Percentiles rank a stretch among this genome's conserved stretches.
phyloP scores from a whole-genome alignment of 2,113 vertebrate species.

The Lophura nycthemera region DNA sequence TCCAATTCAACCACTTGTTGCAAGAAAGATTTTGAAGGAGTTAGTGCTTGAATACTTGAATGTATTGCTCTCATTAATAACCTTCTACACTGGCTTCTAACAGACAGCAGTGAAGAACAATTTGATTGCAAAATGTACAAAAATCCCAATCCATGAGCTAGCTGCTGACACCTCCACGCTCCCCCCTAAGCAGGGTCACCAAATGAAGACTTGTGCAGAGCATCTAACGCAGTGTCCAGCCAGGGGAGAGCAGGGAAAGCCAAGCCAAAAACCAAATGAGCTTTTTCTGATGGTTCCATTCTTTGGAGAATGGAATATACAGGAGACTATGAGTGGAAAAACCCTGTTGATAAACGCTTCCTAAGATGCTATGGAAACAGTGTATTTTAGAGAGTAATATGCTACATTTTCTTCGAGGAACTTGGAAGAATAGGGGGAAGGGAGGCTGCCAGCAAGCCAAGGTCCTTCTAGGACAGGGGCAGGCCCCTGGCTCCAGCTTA shows the following conservation, averaged over 20 bases:
- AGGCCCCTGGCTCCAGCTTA: slow-evolving; percentile 53
- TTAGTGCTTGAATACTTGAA: neutral
- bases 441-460: slow-evolving; percentile 11
- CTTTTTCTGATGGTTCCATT: neutral
- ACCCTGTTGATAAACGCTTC: neutral
- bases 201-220: neutral
- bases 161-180: neutral
- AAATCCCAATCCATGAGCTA: neutral
- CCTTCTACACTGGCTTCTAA: neutral
- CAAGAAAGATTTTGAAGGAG: neutral
- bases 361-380: neutral
- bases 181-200: neutral
- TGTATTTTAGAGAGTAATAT: neutral
- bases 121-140: neutral
- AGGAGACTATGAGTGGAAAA: neutral
- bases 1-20: slow-evolving; percentile 36
- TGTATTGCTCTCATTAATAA: neutral
- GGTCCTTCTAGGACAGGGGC: slow-evolving; percentile 48
- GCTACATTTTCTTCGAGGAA: neutral
- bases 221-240: neutral
- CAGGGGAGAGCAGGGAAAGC: neutral
- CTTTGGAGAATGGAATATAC: neutral
- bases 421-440: neutral
- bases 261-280: neutral
- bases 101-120: neutral